phyloP scores from a whole-genome alignment of 2,113 vertebrate species.

The Lamprologus callipterus region DNA sequence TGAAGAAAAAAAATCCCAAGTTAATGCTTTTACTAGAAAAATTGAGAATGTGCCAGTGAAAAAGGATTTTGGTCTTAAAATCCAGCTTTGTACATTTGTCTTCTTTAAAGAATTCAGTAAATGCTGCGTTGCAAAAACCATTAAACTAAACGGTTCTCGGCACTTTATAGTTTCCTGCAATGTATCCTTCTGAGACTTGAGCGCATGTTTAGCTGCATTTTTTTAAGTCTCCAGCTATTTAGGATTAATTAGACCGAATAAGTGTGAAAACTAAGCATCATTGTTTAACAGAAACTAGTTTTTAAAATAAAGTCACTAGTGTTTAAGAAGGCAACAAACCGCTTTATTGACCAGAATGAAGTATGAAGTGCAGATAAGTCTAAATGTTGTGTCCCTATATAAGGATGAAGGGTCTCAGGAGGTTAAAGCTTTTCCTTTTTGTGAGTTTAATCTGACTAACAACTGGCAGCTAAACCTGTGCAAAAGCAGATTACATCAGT shows the following conservation, averaged over 20 bases:
- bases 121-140: background rate
- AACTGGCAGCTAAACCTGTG: background rate
- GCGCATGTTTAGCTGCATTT: background rate
- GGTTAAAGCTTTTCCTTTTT: background rate
- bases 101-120: background rate
- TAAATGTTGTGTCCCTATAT: background rate
- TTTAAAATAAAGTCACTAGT: background rate
- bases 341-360: background rate
- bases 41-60: background rate
- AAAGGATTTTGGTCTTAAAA: background rate
- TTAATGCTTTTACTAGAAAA: background rate
- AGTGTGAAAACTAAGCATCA: background rate
- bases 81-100: background rate
- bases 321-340: background rate
- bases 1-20: background rate
- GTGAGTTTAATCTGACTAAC: background rate
- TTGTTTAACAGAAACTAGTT: background rate
- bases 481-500: background rate
- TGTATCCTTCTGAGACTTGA: background rate
- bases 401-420: background rate
- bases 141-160: background rate
- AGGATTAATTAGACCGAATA: background rate
- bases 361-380: background rate
- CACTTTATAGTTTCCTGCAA: background rate
- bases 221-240: background rate